A percentile compares a stretch with the other conserved stretches of the same genome.
Evolutionary conservation across 2,888 invertebrate species (phyloP).

Genomic region (Oscheius myriophilus): DNA sequence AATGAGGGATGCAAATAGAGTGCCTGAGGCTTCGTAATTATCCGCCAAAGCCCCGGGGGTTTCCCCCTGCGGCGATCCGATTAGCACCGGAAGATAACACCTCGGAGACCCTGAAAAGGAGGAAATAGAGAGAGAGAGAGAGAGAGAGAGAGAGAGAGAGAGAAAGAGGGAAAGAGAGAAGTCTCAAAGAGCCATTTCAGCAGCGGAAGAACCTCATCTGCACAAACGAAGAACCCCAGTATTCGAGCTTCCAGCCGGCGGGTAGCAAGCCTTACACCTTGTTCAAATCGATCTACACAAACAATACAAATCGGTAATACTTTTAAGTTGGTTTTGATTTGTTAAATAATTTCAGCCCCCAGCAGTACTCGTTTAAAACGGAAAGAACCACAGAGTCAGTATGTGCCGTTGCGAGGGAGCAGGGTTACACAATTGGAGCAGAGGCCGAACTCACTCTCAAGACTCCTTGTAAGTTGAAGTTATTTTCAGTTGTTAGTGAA

Average conservation of each 20-base stretch:
- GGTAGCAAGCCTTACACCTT: conserved; percentile 69
- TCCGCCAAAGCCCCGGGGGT: neutral
- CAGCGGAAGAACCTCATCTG: conserved; percentile 62
- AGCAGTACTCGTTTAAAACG: conserved; percentile 71
- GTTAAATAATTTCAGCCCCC: conserved; percentile 45
- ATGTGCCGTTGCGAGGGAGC: conserved; percentile 66
- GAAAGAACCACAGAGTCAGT: conserved; percentile 69
- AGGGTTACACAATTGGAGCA: conserved; percentile 71
- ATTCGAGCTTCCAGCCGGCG: conserved; percentile 63
- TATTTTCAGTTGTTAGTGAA: neutral
- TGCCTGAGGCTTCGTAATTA: conserved; percentile 12
- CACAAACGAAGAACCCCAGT: conserved; percentile 69
- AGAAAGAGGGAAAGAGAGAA: too few species aligned
- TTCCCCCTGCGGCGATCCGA: too few species aligned
- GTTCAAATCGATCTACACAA: conserved; percentile 70
- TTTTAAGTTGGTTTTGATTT: neutral
- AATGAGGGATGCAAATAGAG: neutral
- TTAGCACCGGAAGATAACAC: too few species aligned
- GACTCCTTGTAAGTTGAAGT: conserved; percentile 71
- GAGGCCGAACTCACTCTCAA: conserved; percentile 73
- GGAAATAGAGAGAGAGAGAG: too few species aligned
- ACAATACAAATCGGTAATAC: conserved; percentile 64
- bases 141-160: too few species aligned
- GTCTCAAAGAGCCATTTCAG: conserved; percentile 48
- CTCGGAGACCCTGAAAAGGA: too few species aligned